Percentiles rank a stretch among this genome's conserved stretches.
Conservation (phyloP, 2,888 invertebrate genomes). For the Nemoura dubitans region DNA sequence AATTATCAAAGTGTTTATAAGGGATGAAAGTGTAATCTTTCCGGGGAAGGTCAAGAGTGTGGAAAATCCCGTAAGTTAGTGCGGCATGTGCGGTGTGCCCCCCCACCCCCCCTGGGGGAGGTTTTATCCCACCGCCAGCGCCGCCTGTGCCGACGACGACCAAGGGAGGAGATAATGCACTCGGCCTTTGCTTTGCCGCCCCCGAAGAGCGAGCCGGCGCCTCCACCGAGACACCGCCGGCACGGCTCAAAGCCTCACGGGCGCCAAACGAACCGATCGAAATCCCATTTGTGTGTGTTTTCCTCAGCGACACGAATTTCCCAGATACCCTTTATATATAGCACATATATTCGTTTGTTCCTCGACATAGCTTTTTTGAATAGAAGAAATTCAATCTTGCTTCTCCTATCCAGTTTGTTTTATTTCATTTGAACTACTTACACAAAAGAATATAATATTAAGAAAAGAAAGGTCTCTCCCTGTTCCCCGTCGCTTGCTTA, state of each 20-base stretch:
- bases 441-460: slow-evolving; percentile 7
- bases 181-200: background rate
- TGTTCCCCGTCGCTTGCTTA: background rate
- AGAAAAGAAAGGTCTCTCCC: background rate
- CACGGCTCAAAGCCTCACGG: background rate
- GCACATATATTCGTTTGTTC: background rate
- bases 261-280: background rate
- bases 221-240: background rate
- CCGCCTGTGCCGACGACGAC: background rate
- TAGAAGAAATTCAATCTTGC: background rate
- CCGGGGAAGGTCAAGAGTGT: background rate
- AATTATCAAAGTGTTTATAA: slow-evolving; percentile 12
- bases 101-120: background rate
- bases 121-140: background rate
- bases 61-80: background rate
- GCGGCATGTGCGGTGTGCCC: background rate
- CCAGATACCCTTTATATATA: no score
- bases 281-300: background rate
- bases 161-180: background rate
- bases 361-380: background rate
- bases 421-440: background rate
- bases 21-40: slow-evolving; percentile 12
- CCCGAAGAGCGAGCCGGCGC: background rate
- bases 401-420: background rate
- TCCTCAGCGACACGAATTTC: background rate